A percentile compares a stretch with the other conserved stretches of the same genome.
Evolutionary conservation across 1,140 invertebrate species (phyloP).

Genomic region (Cyphomyrmex costatus): DNA sequence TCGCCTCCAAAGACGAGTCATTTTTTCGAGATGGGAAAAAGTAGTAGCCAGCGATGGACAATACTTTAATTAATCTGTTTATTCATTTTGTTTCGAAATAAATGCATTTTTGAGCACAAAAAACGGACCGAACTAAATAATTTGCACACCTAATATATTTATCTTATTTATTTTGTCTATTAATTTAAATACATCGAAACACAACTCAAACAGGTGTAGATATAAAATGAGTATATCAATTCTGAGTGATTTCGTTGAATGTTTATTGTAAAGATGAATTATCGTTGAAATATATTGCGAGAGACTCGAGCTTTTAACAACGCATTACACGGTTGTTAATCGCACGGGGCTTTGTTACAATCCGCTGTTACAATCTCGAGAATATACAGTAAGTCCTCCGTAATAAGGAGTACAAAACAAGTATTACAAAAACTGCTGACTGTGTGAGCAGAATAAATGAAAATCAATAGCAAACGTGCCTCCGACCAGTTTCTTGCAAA

Average conservation of each 20-base stretch:
- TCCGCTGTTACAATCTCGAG: not conserved
- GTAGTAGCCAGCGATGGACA: too few species aligned
- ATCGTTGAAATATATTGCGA: not conserved
- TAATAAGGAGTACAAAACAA: not conserved
- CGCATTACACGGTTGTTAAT: not conserved
- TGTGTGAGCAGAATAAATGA: constrained; percentile 35
- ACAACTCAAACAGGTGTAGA: not conserved
- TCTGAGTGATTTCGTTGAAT: not conserved
- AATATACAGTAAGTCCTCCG: not conserved
- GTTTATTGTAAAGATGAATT: not conserved
- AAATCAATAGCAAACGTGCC: constrained; percentile 31
- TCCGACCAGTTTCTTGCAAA: constrained; percentile 61
- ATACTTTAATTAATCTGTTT: too few species aligned
- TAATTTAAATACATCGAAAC: not conserved
- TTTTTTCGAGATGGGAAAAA: too few species aligned
- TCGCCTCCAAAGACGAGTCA: too few species aligned
- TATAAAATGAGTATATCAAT: not conserved
- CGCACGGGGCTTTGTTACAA: constrained; percentile 6
- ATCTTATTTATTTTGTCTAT: not conserved
- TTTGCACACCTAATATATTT: too few species aligned
- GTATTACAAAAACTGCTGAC: not conserved
- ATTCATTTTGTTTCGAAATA: too few species aligned
- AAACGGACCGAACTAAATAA: too few species aligned
- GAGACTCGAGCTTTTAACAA: not conserved
- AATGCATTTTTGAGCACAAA: too few species aligned